Evolutionary conservation across 2,888 invertebrate species (phyloP), one percentile per base, ranked within the genome.

Genomic region (Aporophyla lueneburgensis): DNA sequence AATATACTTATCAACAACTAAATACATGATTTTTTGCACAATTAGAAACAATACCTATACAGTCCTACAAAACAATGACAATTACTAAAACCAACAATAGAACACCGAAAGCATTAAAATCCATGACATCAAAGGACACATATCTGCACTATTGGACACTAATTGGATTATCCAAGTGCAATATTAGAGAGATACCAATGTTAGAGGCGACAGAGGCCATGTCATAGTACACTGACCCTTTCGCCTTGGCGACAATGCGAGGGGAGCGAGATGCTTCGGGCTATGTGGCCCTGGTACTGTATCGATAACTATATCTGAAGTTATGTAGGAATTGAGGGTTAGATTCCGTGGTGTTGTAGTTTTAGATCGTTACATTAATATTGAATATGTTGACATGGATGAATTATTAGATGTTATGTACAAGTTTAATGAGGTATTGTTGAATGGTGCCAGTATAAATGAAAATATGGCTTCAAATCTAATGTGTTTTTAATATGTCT

Each of bases 111-210:
- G 54, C 5, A 56, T 67, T 43, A 68, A 73, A 82, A 74, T 71
- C 70, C 40, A 71, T 66, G 14, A 88, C 89, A 93, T 94, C 94
- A 94, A 94, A 94, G 93, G 91, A 89, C 87, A 87, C 86, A 84
- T 91, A 90, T 89, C 89, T 89, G 69, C 70, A 85, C 89, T 90
- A 89, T 89, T 89, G 91, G 89, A 86, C 85, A 88, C 93, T 95
- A 95, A 95, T 95, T 95, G 94, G 93, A 95, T 95, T 94, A 94
- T 92, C 91, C 91, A 91, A 91, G 91, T 92, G 92, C 92, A 92
- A 94, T 94, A 95, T 95, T 94, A 95, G 93, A 93, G 90, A 92
- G 93, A 94, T 94, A 46, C 10, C 43, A 46, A 46, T 46, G 43
- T 46, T 46, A 93, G 93, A 90, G 90, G 89, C 90, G 92, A 91